Base-by-base conservation (phyloP, 2,888 invertebrate species). In the Euzetes globulus region DNA sequence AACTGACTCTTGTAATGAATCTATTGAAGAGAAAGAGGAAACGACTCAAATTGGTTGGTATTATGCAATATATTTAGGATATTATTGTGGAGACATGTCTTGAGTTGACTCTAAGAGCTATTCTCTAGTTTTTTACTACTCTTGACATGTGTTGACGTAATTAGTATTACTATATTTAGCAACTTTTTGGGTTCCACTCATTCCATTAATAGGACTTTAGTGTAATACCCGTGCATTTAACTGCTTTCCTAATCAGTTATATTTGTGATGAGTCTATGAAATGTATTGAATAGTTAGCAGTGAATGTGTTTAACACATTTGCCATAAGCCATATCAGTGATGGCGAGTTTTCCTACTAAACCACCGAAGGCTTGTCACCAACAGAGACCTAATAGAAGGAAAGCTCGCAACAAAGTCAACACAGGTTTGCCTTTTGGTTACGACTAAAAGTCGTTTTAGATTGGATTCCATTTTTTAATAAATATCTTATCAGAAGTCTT, bases 111-210 rank as follows among this genome's bases (percentile, higher is more conserved):
- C 25, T 27, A 17, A 29, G 27, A 9, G 27, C 27, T 4, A 25
- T 25, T 27, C 25, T 60, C 19, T 9, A 27, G n/a, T 25, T 27
- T 63, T 63, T 13, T 37, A 19, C 7, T 37, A 63, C 1, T 29
- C 22, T 27, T 63, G 29, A 63, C 15, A 33, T 15, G n/a, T 63
- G 63, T 63, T 63, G 63, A 63, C 63, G 63, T 63, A 63, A 63
- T 63, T 63, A 37, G 63, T 63, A 63, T 33, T 63, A 63, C 63
- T 63, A 63, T 63, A 33, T 63, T 63, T 63, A 63, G 63, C 17
- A 17, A 37, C 33, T 63, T 33, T 25, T 63, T 63, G 63, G n/a
- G 33, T 58, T 27, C 27, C 27, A 27, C 13, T 58, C 58, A 27
- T 60, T 60, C 60, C 60, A 25, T 4, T 60, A 60, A 25, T 60